Evolutionary conservation across 2,888 invertebrate species (phyloP).

Genomic region (Hyalella azteca): DNA sequence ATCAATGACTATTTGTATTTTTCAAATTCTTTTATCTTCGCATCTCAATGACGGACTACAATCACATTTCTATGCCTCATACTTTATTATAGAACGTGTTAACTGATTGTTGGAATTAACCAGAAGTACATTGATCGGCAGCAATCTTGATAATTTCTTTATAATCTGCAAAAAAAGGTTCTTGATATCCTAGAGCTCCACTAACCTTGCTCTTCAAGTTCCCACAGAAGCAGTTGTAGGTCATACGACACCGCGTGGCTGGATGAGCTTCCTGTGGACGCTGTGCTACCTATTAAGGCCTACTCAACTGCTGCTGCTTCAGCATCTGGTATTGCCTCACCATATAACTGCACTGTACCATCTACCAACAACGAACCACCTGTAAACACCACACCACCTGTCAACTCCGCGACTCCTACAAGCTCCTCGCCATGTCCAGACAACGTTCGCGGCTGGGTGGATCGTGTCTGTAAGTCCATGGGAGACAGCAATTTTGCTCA

Average conservation of each 20-base stretch:
- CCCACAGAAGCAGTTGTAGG: not conserved
- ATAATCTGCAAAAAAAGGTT: not conserved
- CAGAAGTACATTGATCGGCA: not conserved
- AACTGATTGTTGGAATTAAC: not conserved
- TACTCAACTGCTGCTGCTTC: not conserved
- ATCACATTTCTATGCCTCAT: too few species aligned
- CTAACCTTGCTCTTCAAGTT: not conserved
- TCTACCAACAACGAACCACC: too few species aligned
- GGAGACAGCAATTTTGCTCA: too few species aligned
- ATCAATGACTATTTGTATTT: too few species aligned
- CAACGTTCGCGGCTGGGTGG: not conserved
- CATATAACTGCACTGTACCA: too few species aligned
- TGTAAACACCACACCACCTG: too few species aligned
- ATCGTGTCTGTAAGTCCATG: not conserved
- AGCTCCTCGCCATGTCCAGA: too few species aligned
- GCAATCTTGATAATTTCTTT: not conserved
- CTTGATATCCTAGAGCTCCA: not conserved
- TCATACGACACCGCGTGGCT: constrained; percentile 10
- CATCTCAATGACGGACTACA: too few species aligned
- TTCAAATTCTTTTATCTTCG: too few species aligned
- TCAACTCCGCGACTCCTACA: too few species aligned
- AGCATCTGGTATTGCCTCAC: not conserved
- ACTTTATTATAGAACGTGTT: not conserved
- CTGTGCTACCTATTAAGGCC: not conserved
- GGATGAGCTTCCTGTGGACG: not conserved